Conservation (phyloP, 2,888 invertebrate genomes). For the Elegia similella region DNA sequence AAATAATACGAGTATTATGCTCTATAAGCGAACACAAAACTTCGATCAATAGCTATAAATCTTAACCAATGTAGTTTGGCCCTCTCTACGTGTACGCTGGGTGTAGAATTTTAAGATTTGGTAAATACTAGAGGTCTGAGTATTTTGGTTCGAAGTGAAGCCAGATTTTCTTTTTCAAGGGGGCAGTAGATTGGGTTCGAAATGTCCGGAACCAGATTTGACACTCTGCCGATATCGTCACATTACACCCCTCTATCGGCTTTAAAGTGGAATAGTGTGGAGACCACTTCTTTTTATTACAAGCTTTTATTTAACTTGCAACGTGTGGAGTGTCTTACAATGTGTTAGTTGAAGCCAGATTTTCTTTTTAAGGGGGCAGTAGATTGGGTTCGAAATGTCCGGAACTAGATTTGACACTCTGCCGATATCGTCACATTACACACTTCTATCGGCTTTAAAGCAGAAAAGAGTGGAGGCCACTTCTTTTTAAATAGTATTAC, state of each 20-base stretch:
- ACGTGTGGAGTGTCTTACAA: no score
- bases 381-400: slow-evolving; percentile 61
- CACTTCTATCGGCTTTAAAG: slow-evolving; percentile 44
- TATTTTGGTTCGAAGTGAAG: slow-evolving; percentile 39
- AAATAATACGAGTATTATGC: slow-evolving; percentile 30
- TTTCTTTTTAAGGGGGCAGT: slow-evolving; percentile 57
- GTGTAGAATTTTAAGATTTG: neutral
- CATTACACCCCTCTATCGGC: slow-evolving; percentile 50
- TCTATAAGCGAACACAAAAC: slow-evolving; percentile 35
- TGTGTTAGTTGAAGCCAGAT: slow-evolving; percentile 49
- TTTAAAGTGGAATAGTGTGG: slow-evolving; percentile 38
- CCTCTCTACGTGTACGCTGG: slow-evolving; percentile 15
- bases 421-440: slow-evolving; percentile 61
- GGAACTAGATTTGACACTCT: slow-evolving; percentile 66
- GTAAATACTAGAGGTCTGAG: slow-evolving; percentile 30
- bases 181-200: slow-evolving; percentile 59
- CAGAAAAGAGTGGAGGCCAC: slow-evolving; percentile 33
- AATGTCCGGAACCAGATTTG: slow-evolving; percentile 65
- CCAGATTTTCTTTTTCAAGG: slow-evolving; percentile 55
- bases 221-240: slow-evolving; percentile 62
- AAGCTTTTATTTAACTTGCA: neutral
- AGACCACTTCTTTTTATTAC: slow-evolving; percentile 33
- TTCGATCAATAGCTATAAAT: slow-evolving; percentile 44
- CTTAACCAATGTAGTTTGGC: slow-evolving; percentile 28
- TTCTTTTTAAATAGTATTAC: slow-evolving; percentile 26